Conservation (phyloP, 2,113 vertebrate genomes). For the Ivindomyrus marchei region DNA sequence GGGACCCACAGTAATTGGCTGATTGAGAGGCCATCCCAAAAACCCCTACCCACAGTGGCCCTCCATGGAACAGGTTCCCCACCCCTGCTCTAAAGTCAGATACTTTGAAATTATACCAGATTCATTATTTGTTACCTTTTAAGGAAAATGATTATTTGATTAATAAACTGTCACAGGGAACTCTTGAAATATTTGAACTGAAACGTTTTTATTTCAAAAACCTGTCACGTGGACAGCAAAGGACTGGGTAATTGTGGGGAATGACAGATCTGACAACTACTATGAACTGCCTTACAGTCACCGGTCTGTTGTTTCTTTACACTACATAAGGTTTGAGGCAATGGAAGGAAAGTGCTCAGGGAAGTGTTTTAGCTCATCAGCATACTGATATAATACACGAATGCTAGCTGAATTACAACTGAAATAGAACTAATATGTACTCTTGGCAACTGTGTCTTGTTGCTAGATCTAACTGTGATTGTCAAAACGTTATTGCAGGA, state of each 20-base stretch:
- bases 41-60: no score
- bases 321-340: neutral
- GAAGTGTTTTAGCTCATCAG: neutral
- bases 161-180: neutral
- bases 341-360: neutral
- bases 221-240: neutral
- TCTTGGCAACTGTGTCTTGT: neutral
- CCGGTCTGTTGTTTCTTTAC: neutral
- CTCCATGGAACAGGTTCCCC: no score
- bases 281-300: neutral
- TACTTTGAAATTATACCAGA: neutral
- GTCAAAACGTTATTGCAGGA: neutral
- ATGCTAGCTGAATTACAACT: neutral
- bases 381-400: neutral
- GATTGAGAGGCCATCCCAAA: no score
- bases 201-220: conserved; percentile 1
- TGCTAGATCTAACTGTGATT: neutral
- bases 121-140: neutral
- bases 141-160: neutral
- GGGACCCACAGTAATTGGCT: no score
- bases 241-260: neutral
- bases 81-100: neutral
- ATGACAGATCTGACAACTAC: neutral
- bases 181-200: neutral
- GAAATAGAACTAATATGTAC: neutral